Evolutionary conservation across 1,140 invertebrate species (phyloP), one percentile per base, ranked within the genome.

Genomic region (Sitodiplosis mosellana): DNA sequence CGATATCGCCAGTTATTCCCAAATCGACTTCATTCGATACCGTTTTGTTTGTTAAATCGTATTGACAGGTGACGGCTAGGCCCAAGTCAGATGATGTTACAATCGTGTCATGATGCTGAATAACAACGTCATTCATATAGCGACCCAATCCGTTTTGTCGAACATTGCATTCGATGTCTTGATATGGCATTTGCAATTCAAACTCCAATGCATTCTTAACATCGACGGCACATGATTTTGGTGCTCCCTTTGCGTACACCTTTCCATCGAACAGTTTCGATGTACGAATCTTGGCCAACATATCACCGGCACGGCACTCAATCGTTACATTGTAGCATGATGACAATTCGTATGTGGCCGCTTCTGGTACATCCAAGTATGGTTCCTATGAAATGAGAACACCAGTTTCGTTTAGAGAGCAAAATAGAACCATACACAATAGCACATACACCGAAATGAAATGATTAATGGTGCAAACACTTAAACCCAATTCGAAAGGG

Each of bases 281-380:
- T 5, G 89, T 92, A 60, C 87, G 82, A 58, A 93, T 91, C 22
- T 78, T 77, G 17, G 89, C 87, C 33, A 91, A 77, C 90, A 94
- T 94, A 60, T 92, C 87, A 41, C 84, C 83, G 1, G 87, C 83
- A 40, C 85, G 74, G 57, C 90, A 94, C 60, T 91, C 86, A 55
- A 92, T 88, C 54, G 83, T 87, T 17, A 92, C 87, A 64, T 93
- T 93, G 73, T 93, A 94, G 64, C 89, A 94, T 6, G 89, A 89
- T 51, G 84, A 83, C 44, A 94, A 68, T 68, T 94, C 89, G 65
- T 90, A 93, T 8, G 88, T 92, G 2, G 85, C 80, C 10, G 83
- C 83, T 66, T 89, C 87, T 1, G 83, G 80, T 7, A 90, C 84
- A 53, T 88, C 83, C 40, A 92, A 69, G 63, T 91, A 92, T 2